Evolutionary conservation across 2,797 vertebrate species (phyloP), one percentile per base, ranked within the genome.

Genomic region (Mionectes olivaceus): DNA sequence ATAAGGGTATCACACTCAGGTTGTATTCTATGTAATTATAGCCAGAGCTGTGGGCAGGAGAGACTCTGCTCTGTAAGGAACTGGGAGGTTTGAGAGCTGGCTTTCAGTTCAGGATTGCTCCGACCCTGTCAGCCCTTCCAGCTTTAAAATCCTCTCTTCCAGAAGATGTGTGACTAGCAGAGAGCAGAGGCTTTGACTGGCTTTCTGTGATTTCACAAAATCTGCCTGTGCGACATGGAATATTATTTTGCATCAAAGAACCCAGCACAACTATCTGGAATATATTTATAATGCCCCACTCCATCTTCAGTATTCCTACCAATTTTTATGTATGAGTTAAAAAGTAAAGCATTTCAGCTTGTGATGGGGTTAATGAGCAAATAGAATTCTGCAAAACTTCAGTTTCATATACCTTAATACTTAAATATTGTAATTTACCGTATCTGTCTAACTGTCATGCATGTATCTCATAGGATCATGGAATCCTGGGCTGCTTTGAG

Each of bases 381-480:
- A 47, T 12, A 27, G 71, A 86, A 35, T 5, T 35, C 35, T 30
- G 57, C 46, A 21, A 49, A 76, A 53, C 44, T 46, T 63, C 14
- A 2, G 3, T 18, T 86, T 70, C 35, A 11, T 3, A 0, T 21
- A 9, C 13, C 21, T 22, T 32, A 32, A 14, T 33, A 47, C 4
- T 23, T 44, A 33, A 70, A 35, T 12, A 9, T 5, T 41, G 19
- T 32, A 9, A 32, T 19, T 2, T 19, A 19, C 0, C 9, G 0
- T 16, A 4, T 5, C 7, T 32, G 2, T 39, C 19, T 35, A 13
- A 33, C 6, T 6, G 1, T 9, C 4, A 9, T 3, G 8, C 24
- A 1, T 17, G 5, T 19, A 2, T 50, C 1, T 19, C 7, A 5
- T 0, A 10, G 33, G 28, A 14, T 2, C 43, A 7, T 10, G 52